A percentile compares a stretch with the other conserved stretches of the same genome.
Conservation (phyloP, 2,888 invertebrate genomes). For the Hydrotaea cyrtoneurina region DNA sequence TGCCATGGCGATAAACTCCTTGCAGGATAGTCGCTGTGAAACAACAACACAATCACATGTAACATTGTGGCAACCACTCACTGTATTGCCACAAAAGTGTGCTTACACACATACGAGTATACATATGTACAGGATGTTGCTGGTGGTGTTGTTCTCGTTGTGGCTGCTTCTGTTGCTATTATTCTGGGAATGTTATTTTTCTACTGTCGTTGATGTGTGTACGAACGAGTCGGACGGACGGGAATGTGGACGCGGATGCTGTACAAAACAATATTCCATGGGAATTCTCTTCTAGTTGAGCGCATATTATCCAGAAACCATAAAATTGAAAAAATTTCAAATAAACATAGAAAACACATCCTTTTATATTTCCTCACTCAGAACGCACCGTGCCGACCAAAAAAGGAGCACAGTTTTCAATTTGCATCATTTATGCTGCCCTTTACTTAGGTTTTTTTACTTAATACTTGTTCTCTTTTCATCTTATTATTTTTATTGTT, state of each 20-base stretch:
- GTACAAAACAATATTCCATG: slow-evolving; percentile 51
- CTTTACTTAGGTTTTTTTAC: no score
- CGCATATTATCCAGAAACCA: slow-evolving; percentile 79
- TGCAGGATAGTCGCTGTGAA: slow-evolving; percentile 44
- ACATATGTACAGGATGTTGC: slow-evolving; percentile 50
- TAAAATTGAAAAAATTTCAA: slow-evolving; percentile 73
- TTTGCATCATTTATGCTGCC: no score
- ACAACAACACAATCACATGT: slow-evolving; percentile 59
- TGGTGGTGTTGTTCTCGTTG: not conserved
- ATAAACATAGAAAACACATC: slow-evolving; percentile 27
- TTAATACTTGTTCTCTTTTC: no score
- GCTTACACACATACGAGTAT: no score
- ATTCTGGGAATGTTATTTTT: slow-evolving; percentile 18
- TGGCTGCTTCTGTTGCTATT: slow-evolving; percentile 16
- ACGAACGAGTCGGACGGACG: no score
- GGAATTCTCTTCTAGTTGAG: slow-evolving; percentile 76
- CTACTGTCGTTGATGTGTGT: slow-evolving; percentile 49
- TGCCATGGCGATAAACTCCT: slow-evolving; percentile 63
- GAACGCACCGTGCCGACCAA: no score
- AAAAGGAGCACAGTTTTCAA: no score
- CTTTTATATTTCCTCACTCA: slow-evolving; percentile 27
- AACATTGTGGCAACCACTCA: slow-evolving; percentile 62
- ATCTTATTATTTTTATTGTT: no score
- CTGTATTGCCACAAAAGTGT: slow-evolving; percentile 56
- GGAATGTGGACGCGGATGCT: not conserved